A percentile compares a stretch with the other conserved stretches of the same genome.
Evolutionary conservation across 2,113 vertebrate genomes (phyloP).

Genomic region (Cavia porcellus): DNA sequence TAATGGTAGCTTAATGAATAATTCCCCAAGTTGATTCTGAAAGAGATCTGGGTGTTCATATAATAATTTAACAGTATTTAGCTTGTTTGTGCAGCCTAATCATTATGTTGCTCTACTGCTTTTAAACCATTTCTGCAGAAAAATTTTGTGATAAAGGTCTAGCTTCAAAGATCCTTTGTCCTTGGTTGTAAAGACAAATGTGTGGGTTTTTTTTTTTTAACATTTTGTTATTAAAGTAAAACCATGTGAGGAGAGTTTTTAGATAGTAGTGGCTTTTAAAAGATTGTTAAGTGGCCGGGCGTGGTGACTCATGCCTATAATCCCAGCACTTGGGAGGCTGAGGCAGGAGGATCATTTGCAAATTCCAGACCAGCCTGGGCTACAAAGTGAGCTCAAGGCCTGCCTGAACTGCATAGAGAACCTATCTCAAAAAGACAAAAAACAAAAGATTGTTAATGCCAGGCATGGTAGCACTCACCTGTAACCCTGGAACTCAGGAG

Average conservation of each 20-base stretch:
- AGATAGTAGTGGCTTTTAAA: slow-evolving; percentile 19
- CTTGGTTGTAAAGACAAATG: slow-evolving; percentile 5
- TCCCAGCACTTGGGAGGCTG: background rate
- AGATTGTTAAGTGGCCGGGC: background rate
- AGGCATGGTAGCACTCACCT: too few species aligned
- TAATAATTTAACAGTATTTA: slow-evolving; percentile 21
- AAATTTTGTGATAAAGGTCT: background rate
- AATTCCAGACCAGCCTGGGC: too few species aligned
- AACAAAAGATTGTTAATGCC: too few species aligned
- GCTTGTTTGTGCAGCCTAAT: background rate
- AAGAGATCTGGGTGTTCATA: background rate
- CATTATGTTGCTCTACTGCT: background rate
- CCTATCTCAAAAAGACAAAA: too few species aligned
- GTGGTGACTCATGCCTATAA: background rate
- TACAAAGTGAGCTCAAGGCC: too few species aligned
- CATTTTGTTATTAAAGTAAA: background rate
- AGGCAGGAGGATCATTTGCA: too few species aligned
- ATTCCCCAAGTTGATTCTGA: background rate
- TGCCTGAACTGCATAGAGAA: too few species aligned
- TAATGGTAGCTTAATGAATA: slow-evolving; percentile 8
- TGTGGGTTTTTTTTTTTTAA: background rate
- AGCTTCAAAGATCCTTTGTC: slow-evolving; percentile 39
- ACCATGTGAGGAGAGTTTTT: background rate
- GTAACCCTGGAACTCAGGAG: too few species aligned
- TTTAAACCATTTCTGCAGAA: slow-evolving; percentile 39